Base-by-base conservation (phyloP, 2,888 invertebrate species). In the Caenorhabditis sulstoni region DNA sequence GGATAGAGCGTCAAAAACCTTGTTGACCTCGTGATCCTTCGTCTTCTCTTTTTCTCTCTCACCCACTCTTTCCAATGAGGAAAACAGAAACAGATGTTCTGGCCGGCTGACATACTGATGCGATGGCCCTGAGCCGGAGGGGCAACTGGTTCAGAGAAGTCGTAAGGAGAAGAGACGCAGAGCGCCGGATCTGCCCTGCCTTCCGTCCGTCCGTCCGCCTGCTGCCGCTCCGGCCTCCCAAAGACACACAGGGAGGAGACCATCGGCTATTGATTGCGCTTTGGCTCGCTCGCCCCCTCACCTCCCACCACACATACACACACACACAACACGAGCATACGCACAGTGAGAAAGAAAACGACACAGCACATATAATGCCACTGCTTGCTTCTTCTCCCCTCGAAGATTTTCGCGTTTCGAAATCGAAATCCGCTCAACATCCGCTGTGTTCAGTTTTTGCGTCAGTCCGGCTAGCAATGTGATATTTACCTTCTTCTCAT, bases 251-350 rank as follows among this genome's bases (percentile, higher is more conserved):
- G 58, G 47, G 71, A 64, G 71, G 64, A 73, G 76, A 68, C 76
- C 76, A 76, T 64, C 64, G 76, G 76, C 76, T 76, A 76, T 76
- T 68, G 76, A 76, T 76, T 68, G 68, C 61, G 61, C 67, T 67
- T 64, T 62, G 55, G 52, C 62, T 71, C 45, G 57, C 64, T 73
- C 73, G 73, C 73, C 73, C 73, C 53, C 73, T 58, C 73, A 62
- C 53, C n/a, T 47, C 35, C 47, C 22, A 49, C 65, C n/a, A 55
- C 35, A 58, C 49, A 58, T 39, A 58, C 50, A 55, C 22, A 57
- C n/a, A 61, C 35, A 61, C 22, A 49, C 65, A 55, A 58, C 49
- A 58, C 49, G 49, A 37, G 45, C 22, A 57, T 8, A 58, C 49
- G 44, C 41, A 47, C 57, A 39, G 47, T n/a, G 12, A 29, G 29